Base-by-base conservation (phyloP, 2,113 vertebrate genomes). In the Saimiri boliviensis region DNA sequence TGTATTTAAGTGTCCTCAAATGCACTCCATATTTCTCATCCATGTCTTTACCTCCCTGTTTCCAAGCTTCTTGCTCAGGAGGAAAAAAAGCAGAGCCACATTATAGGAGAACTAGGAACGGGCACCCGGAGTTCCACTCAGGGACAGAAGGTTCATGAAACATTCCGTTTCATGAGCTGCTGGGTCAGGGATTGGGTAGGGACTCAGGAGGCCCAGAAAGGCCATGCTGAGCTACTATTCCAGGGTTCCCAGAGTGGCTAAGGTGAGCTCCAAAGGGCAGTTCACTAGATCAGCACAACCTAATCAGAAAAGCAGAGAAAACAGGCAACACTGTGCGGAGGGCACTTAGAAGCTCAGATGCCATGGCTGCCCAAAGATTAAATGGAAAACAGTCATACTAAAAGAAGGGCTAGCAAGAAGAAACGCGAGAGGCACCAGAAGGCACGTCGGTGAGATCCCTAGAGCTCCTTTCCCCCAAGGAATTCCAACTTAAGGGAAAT, bases 1-100 rank as follows among this genome's bases (percentile, higher is more conserved):
- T 92, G 88, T 96, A 92, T 97, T 93, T 97, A 94, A 97, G 92
- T 81, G 66, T 82, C 96, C 97, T 98, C 97, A 89, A 70, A 97
- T 95, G 94, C 74, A 91, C n/a, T 92, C 89, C 52, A 77, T 90
- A 93, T 84, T 86, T 93, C 93, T 97, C 91, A 70, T 49, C 95
- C 3, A 0, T 77, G 94, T 71, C 79, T 97, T 91, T 93, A 45
- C n/a, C 93, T 97, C 89, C 80, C 40, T 32, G 40, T 56, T 82
- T 35, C 90, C 94, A 95, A 81, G 97, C 74, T 96, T 97, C 96
- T 94, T 94, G 80, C 92, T 97, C 74, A 96, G 96, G 91, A 95
- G 92, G 68, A 84, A 20, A 37, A 47, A 32, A 71, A 68, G n/a
- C 52, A 88, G 35, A 82, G 56, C 77, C 8, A 37, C 47, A 52